A percentile compares a stretch with the other conserved stretches of the same genome.
These are phyloP conservation scores for Drosophila albomicans DNA, from an alignment of 1,140 invertebrate species.

Conservation along the genomic window DNA sequence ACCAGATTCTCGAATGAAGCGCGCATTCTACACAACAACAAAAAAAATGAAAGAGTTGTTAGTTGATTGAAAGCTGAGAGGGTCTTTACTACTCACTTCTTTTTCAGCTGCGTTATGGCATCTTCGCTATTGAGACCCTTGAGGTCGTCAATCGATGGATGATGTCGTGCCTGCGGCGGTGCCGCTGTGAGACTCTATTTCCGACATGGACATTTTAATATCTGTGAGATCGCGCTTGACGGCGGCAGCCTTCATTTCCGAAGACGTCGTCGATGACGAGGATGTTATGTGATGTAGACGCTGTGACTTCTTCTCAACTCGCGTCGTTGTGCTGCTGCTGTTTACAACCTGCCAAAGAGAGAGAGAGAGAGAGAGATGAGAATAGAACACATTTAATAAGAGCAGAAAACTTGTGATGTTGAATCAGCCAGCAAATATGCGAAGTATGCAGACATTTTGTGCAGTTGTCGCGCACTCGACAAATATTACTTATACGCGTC, in stretches of 20 bases:
- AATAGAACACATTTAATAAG: neutral
- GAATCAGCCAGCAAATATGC: slow-evolving; percentile 49
- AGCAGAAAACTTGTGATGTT: slow-evolving; percentile 17
- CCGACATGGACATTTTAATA: slow-evolving; percentile 91
- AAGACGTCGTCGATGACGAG: slow-evolving; percentile 85
- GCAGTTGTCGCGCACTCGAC: slow-evolving; percentile 14
- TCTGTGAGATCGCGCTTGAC: slow-evolving; percentile 91
- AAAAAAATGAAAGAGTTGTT: too few relatives aligned
- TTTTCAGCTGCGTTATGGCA: slow-evolving; percentile 85
- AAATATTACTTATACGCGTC: slow-evolving; percentile 4
- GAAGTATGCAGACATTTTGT: slow-evolving; percentile 23
- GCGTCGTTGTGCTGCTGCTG: slow-evolving; percentile 85
- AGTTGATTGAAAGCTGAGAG: too few relatives aligned
- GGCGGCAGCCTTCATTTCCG: slow-evolving; percentile 89
- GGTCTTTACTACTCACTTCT: slow-evolving; percentile 82
- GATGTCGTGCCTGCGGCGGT: slow-evolving; percentile 41
- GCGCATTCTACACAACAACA: slow-evolving; percentile 85
- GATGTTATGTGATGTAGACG: slow-evolving; percentile 85
- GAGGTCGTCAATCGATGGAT: slow-evolving; percentile 82
- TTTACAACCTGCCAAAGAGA: slow-evolving; percentile 76
- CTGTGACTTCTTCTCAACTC: slow-evolving; percentile 87
- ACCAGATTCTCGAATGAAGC: slow-evolving; percentile 89
- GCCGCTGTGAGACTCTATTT: slow-evolving; percentile 86
- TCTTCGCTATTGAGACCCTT: slow-evolving; percentile 85
- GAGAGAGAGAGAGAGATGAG: neutral